Evolutionary conservation across 2,113 vertebrate genomes (phyloP).

Genomic region (Cepphus grylle): DNA sequence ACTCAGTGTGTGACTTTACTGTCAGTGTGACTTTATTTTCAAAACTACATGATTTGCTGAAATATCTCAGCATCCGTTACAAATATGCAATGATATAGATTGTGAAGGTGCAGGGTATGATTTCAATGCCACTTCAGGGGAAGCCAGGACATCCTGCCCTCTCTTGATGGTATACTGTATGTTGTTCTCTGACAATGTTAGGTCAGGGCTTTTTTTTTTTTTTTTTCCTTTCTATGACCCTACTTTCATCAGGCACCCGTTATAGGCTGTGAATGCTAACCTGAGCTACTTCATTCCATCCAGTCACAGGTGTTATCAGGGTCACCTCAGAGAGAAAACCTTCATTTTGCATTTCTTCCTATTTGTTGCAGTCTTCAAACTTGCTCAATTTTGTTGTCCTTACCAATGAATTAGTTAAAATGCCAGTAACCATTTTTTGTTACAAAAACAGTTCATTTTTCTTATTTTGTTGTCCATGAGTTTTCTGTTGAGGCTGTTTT

Average conservation of each 20-base stretch:
- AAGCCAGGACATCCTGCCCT: background rate
- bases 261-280: background rate
- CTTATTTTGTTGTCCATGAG: background rate
- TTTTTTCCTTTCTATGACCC: background rate
- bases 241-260: background rate
- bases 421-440: background rate
- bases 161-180: background rate
- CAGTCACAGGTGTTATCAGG: background rate
- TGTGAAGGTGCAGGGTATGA: background rate
- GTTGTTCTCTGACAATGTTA: background rate
- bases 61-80: background rate
- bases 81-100: background rate
- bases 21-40: background rate
- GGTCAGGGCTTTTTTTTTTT: background rate
- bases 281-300: background rate
- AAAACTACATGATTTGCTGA: fast-evolving
- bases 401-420: background rate
- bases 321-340: background rate
- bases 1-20: background rate
- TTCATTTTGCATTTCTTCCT: background rate
- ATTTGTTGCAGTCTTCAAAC: background rate
- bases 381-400: background rate
- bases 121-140: background rate
- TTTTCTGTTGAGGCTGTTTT: background rate
- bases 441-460: background rate